Base-by-base conservation (phyloP, 2,113 vertebrate genomes). In the Indri indri region DNA sequence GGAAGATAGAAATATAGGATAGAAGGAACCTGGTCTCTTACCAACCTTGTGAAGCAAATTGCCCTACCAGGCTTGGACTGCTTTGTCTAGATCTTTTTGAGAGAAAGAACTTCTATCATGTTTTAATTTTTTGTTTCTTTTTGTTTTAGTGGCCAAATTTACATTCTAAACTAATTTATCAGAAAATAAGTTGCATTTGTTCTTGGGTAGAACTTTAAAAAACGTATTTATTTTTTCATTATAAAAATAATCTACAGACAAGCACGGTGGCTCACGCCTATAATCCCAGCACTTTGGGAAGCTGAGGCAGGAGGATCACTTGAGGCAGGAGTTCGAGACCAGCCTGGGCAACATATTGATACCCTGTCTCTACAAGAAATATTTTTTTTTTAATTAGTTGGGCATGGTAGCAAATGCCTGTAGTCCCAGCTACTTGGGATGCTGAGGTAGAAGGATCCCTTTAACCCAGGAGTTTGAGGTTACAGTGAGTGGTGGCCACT, bases 51-150 rank as follows among this genome's bases (percentile, higher is more conserved):
- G 57, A 85, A 90, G 45, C 13, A 93, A 37, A 63, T 63, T 90
- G n/a, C 52, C 22, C 30, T 63, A 45, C 32, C 45, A 96, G 86
- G 52, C 68, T n/a, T 63, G 30, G 30, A 70, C 18, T 63, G 22
- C 63, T 84, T 83, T 68, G 42, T 71, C 20, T 61, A 68, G 40
- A 63, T 6, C 30, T 37, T 84, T 34, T 52, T 83, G 10, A 83
- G 34, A 52, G 42, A 89, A 93, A 93, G 34, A 83, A 89, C 18
- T 93, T 89, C 7, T 76, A 70, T 42, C 27, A 76, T 88, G 59
- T 54, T 87, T 94, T 76, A 87, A 82, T 76, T 94, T 91, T 54
- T 83, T 76, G 37, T 87, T 88, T 65, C 57, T 50, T 87, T 86
- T 86, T 74, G 32, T 85, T 74, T 18, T 30, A 66, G 66, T 6